Evolutionary conservation across 2,797 vertebrate genomes (phyloP).

Genomic region (Saguinus oedipus): DNA sequence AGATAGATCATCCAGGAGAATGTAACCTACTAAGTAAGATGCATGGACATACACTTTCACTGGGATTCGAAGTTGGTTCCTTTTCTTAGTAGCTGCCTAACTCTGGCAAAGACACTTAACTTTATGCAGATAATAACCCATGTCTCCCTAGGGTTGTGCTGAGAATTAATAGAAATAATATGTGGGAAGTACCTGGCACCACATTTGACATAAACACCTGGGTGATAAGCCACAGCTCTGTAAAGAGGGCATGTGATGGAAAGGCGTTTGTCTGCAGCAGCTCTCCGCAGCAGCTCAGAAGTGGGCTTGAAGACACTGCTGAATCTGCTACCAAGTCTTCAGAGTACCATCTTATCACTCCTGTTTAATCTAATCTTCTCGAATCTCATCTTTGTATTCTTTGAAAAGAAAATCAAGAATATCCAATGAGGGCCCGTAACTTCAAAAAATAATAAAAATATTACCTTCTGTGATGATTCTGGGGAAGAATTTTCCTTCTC

Average conservation of each 20-base stretch:
- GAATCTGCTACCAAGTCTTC: not conserved
- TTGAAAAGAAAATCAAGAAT: not conserved
- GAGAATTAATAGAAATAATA: not conserved
- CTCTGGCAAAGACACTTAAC: not conserved
- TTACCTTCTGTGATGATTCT: not conserved
- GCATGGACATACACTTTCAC: not conserved
- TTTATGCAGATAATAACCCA: not conserved
- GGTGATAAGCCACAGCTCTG: not conserved
- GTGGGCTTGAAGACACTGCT: not conserved
- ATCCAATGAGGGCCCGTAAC: not conserved
- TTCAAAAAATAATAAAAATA: not conserved
- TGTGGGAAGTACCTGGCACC: not conserved
- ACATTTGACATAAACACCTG: not conserved
- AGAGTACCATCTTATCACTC: not conserved
- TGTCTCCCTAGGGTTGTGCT: not conserved
- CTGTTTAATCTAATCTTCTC: not conserved
- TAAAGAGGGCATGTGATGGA: not conserved
- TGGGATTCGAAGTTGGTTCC: not conserved
- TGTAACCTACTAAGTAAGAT: not conserved
- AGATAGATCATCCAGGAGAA: not conserved
- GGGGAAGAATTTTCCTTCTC: not conserved
- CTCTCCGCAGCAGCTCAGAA: not conserved
- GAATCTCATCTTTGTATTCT: not conserved
- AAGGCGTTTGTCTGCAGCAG: accelerated
- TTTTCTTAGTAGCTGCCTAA: not conserved